phyloP scores from a whole-genome alignment of 2,113 vertebrate species.

The Anas platyrhynchos region DNA sequence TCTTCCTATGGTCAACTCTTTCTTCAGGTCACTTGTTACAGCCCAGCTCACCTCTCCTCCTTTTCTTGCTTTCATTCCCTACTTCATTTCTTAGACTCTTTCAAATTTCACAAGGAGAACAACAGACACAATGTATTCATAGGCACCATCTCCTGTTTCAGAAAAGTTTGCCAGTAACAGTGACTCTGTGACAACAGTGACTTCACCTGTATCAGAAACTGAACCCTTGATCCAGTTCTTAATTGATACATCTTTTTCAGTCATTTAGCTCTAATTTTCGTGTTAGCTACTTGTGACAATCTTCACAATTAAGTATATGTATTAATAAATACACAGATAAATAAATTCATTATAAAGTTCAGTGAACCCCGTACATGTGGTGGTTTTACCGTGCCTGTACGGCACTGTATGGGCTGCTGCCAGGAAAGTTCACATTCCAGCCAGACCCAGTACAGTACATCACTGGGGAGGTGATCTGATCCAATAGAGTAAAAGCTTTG shows the following conservation, averaged over 20 bases:
- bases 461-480: background rate
- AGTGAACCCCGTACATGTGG: background rate
- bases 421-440: no score
- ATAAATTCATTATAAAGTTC: background rate
- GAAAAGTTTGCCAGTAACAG: background rate
- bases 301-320: background rate
- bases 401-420: no score
- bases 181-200: background rate
- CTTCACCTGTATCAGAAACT: background rate
- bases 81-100: background rate
- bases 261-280: background rate
- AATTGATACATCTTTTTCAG: fast-evolving
- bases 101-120: background rate
- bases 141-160: background rate
- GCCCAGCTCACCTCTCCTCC: background rate
- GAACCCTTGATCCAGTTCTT: no score
- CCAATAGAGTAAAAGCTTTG: background rate
- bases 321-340: background rate
- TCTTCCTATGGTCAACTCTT: background rate
- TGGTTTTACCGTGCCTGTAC: no score
- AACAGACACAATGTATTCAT: background rate
- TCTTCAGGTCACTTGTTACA: background rate
- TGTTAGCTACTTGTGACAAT: background rate
- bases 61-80: background rate
- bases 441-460: no score